phyloP scores from a whole-genome alignment of 2,888 invertebrate genomes.

The Arge pagana region DNA sequence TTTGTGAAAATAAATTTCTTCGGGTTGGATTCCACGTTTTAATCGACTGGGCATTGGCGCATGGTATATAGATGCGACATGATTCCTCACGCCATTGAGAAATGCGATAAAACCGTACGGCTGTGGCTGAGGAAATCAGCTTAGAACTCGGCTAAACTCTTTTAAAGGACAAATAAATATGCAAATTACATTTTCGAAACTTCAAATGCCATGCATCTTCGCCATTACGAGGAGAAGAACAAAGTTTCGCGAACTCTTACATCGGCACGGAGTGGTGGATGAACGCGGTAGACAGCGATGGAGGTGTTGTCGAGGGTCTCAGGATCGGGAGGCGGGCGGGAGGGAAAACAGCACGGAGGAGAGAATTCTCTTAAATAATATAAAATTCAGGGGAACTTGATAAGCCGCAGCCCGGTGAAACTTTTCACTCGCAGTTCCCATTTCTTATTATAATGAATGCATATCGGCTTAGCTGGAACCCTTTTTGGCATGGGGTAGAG shows the following conservation, averaged over 20 bases:
- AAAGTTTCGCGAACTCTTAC: slow-evolving; percentile 49
- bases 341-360: slow-evolving; percentile 26
- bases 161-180: slow-evolving; percentile 53
- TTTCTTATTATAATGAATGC: slow-evolving; percentile 58
- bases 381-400: slow-evolving; percentile 56
- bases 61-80: too few species aligned
- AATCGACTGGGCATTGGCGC: too few species aligned
- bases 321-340: slow-evolving; percentile 25
- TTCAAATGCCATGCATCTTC: slow-evolving; percentile 51
- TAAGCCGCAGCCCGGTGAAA: slow-evolving; percentile 51
- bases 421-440: slow-evolving; percentile 49
- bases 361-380: slow-evolving; percentile 55
- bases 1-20: too few species aligned
- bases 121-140: slow-evolving; percentile 17
- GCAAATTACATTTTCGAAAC: slow-evolving; percentile 51
- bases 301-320: neutral
- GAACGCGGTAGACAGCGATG: slow-evolving; percentile 5
- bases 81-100: too few species aligned
- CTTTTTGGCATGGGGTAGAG: slow-evolving; percentile 40
- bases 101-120: slow-evolving; percentile 16
- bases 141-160: slow-evolving; percentile 33
- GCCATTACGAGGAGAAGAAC: slow-evolving; percentile 44
- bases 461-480: slow-evolving; percentile 57
- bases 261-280: slow-evolving; percentile 27
- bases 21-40: too few species aligned